A percentile compares a stretch with the other conserved stretches of the same genome.
Evolutionary conservation across 2,888 invertebrate genomes (phyloP).

Genomic region (Rhamnusium bicolor): DNA sequence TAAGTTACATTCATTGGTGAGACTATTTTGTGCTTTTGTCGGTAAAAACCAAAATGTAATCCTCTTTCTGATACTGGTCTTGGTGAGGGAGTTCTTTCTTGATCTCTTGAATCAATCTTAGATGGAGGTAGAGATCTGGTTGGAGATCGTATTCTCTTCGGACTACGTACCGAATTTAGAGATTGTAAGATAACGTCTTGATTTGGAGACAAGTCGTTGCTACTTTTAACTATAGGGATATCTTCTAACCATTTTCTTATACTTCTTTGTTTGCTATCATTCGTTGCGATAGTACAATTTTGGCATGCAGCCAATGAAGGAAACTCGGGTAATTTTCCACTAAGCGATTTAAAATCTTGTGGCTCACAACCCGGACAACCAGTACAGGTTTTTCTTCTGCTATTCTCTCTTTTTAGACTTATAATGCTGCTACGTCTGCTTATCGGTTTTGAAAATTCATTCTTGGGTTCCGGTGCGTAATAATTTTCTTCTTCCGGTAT

Average conservation of each 20-base stretch:
- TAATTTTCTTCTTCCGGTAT: conserved; percentile 86
- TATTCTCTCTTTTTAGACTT: conserved; percentile 77
- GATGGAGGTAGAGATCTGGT: conserved; percentile 64
- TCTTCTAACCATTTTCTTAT: conserved; percentile 85
- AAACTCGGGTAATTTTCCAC: conserved; percentile 69
- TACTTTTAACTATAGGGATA: conserved; percentile 73
- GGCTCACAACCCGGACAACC: conserved; percentile 81
- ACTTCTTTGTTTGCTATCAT: conserved; percentile 82
- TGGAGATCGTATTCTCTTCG: conserved; percentile 62
- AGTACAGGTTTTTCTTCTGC: conserved; percentile 75
- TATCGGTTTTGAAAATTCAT: conserved; percentile 67
- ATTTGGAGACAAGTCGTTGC: conserved; percentile 12
- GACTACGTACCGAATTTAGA: conserved; percentile 30
- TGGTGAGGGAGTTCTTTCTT: conserved; percentile 57
- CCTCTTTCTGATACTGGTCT: conserved; percentile 56
- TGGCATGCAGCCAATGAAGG: conserved; percentile 70
- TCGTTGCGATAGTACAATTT: conserved; percentile 73
- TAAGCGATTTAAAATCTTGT: conserved; percentile 61
- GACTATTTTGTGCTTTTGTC: background rate
- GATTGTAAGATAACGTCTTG: conserved; percentile 1
- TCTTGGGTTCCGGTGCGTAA: conserved; percentile 72
- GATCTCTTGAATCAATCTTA: conserved; percentile 23
- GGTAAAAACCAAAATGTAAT: background rate
- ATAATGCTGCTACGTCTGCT: conserved; percentile 75
- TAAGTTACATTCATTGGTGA: background rate